Evolutionary conservation across 2,888 invertebrate genomes (phyloP).

Genomic region (Punctoribates punctum): DNA sequence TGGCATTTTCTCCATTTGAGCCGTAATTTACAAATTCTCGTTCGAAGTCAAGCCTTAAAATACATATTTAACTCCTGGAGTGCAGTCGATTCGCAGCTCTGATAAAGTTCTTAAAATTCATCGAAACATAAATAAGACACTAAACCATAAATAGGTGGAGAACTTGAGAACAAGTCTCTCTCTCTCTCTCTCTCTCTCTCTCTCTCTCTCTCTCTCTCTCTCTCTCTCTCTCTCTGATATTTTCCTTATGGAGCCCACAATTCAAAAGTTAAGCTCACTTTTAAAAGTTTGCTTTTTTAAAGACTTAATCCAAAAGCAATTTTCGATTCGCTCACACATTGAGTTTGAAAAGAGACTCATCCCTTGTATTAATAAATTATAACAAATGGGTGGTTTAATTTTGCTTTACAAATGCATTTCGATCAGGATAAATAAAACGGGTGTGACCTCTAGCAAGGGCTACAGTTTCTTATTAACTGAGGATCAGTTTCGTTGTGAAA

Average conservation of each 20-base stretch:
- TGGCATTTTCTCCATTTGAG: too few relatives aligned
- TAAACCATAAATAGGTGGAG: neutral
- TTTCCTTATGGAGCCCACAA: neutral
- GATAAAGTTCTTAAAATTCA: too few relatives aligned
- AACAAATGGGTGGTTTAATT: slow-evolving; percentile 10
- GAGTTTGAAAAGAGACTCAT: neutral
- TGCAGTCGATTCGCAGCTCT: too few relatives aligned
- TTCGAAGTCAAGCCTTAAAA: too few relatives aligned
- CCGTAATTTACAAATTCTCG: too few relatives aligned
- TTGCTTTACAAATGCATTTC: neutral
- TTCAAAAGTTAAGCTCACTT: neutral
- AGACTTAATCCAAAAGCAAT: slow-evolving; percentile 4
- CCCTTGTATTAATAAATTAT: slow-evolving; percentile 5
- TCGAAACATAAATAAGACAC: too few relatives aligned
- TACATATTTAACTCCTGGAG: too few relatives aligned
- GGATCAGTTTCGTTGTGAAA: neutral
- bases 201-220: neutral
- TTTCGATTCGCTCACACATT: neutral
- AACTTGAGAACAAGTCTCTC: neutral
- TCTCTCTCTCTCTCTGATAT: neutral
- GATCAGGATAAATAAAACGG: neutral
- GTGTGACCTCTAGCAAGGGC: neutral
- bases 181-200: neutral
- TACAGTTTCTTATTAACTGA: neutral
- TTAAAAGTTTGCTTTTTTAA: neutral